Evolutionary conservation across 2,888 invertebrate genomes (phyloP), one percentile per base, ranked within the genome.

Genomic region (Drosophila rellima): DNA sequence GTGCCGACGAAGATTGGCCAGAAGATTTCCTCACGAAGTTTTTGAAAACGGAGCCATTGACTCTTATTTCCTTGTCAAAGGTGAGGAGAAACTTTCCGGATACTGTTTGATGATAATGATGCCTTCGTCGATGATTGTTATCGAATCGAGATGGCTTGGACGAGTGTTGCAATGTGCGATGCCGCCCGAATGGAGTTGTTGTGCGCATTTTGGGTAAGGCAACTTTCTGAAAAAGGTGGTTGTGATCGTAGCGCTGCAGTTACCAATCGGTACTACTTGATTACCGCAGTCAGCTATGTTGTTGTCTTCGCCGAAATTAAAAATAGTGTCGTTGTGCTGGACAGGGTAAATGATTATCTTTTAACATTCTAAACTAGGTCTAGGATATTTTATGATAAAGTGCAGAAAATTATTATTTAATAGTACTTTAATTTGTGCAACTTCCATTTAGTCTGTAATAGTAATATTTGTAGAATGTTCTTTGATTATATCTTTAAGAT

Each of bases 81-180:
- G 11, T 31, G 31, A 56, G 55, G 65, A 47, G 39, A 35, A 40
- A 39, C 10, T 7, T 31, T 10, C 0, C 11, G 31, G 8, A 31
- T 11, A 33, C 33, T 33, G 33, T 33, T 33, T 37, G 13, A 48
- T 48, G 6, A 48, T 48, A 1, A 48, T 48, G 7, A 48, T 33
- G 2, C 48, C 48, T 11, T 48, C 48, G 6, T 48, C 48, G 8
- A 48, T 15, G 11, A 48, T 2, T 13, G 18, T 20, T 1, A 48
- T 17, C 1, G 18, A 1, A 1, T 33, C 18, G 15, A 33, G 48
- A 13, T 35, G 33, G 33, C 33, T 50, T 11, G 35, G 48, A 7
- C 31, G 18, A 18, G 48, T 50, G 18, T 6, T 23, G n/a, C 11
- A 33, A 3, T 18, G 18, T n/a, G 48, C 48, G 35, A n/a, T 20